phyloP scores from a whole-genome alignment of 2,888 invertebrate species.

The Rhogogaster chlorosoma region DNA sequence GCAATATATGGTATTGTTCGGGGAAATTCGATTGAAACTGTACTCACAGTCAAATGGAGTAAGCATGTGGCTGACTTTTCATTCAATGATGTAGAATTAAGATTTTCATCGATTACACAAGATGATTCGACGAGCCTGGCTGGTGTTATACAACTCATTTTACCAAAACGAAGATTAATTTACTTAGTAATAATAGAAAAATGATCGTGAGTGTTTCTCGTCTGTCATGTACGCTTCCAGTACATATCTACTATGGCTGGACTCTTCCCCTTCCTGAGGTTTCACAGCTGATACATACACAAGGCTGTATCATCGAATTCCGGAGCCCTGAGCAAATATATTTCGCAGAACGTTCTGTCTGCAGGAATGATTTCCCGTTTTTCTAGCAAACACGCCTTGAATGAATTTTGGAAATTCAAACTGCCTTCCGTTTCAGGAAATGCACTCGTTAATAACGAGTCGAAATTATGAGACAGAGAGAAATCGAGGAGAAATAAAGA shows the following conservation, averaged over 20 bases:
- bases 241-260: not conserved
- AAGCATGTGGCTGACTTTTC: slow-evolving; percentile 59
- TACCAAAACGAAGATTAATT: not conserved
- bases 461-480: not conserved
- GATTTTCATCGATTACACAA: slow-evolving; percentile 60
- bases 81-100: slow-evolving; percentile 56
- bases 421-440: not conserved
- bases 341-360: not conserved
- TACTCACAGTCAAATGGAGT: slow-evolving; percentile 60
- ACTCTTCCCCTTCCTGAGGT: not conserved
- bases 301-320: not conserved
- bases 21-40: not conserved
- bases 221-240: not conserved
- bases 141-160: slow-evolving; percentile 56
- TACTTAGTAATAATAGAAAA: not conserved
- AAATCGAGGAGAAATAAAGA: not conserved
- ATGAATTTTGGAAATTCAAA: not conserved
- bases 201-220: not conserved
- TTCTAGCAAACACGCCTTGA: not conserved
- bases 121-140: slow-evolving; percentile 59
- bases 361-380: not conserved
- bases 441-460: too few relatives aligned
- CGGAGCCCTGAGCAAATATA: not conserved
- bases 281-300: not conserved
- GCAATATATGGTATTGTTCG: not conserved